Evolutionary conservation across 1,140 invertebrate genomes (phyloP).

Genomic region (Hesperophylax magnus): DNA sequence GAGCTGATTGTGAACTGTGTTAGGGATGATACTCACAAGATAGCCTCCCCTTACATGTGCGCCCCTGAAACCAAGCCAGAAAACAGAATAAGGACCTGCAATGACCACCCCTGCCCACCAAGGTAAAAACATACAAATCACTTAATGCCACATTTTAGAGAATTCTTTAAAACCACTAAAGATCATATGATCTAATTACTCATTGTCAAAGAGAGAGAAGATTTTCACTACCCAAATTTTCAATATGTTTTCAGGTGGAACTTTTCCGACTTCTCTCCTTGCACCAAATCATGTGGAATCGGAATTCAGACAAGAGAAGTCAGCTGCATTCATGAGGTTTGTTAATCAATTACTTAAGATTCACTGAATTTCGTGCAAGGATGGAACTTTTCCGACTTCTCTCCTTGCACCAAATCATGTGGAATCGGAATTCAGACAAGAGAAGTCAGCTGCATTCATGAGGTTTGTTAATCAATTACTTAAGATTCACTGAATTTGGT

Average conservation of each 20-base stretch:
- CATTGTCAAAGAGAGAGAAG: no score
- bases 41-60: constrained; percentile 88
- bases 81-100: constrained; percentile 91
- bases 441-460: constrained; percentile 93
- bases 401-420: constrained; percentile 89
- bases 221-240: no score
- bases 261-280: constrained; percentile 85
- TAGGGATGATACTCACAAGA: constrained; percentile 85
- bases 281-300: constrained; percentile 92
- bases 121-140: constrained; percentile 64
- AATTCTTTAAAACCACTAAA: no score
- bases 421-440: constrained; percentile 92
- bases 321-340: constrained; percentile 90
- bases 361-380: no score
- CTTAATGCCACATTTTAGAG: no score
- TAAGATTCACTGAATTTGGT: no score
- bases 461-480: constrained; percentile 64
- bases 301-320: constrained; percentile 91
- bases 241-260: constrained; percentile 79
- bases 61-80: constrained; percentile 88
- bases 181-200: no score
- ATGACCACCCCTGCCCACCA: constrained; percentile 92
- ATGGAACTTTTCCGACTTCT: constrained; percentile 81
- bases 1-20: constrained; percentile 94
- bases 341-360: not conserved